Conservation (phyloP, 92 coral and sea anemone genomes). For the Palythoa grandiflora region DNA sequence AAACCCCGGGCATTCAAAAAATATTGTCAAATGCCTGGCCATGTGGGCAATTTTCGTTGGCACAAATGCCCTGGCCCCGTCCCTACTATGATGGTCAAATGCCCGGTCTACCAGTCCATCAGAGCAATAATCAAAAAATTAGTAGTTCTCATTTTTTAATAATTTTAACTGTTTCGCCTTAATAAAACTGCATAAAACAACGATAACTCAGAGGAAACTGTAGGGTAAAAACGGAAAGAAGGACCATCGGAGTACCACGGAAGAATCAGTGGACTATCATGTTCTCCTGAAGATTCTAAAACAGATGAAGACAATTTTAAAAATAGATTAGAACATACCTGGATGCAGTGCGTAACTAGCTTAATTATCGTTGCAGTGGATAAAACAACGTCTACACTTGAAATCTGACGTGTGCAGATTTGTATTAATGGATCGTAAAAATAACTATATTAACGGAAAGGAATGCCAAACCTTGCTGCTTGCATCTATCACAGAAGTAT, state of each 20-base stretch:
- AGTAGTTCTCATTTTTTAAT: too few species aligned
- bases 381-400: slow-evolving; percentile 7
- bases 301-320: background rate
- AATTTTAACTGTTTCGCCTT: too few species aligned
- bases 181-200: too few species aligned
- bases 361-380: background rate
- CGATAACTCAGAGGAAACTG: too few species aligned
- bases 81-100: too few species aligned
- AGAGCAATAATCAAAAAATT: too few species aligned
- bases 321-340: background rate
- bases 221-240: slow-evolving; percentile 38
- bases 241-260: slow-evolving; percentile 41
- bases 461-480: slow-evolving; percentile 23
- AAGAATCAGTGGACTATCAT: slow-evolving; percentile 10
- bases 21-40: too few species aligned
- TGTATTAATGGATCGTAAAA: slow-evolving; percentile 1
- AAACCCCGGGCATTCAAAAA: too few species aligned
- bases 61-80: too few species aligned
- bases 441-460: background rate
- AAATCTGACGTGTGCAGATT: background rate
- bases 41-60: too few species aligned
- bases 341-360: slow-evolving; percentile 3
- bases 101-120: too few species aligned
- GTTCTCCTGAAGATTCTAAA: slow-evolving; percentile 25
- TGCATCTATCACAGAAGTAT: slow-evolving; percentile 43